Percentiles rank a stretch among this genome's conserved stretches.
These are phyloP conservation scores for Matsumurasca onukii DNA, from an alignment of 1,140 invertebrate genomes.

Conservation along the genomic window DNA sequence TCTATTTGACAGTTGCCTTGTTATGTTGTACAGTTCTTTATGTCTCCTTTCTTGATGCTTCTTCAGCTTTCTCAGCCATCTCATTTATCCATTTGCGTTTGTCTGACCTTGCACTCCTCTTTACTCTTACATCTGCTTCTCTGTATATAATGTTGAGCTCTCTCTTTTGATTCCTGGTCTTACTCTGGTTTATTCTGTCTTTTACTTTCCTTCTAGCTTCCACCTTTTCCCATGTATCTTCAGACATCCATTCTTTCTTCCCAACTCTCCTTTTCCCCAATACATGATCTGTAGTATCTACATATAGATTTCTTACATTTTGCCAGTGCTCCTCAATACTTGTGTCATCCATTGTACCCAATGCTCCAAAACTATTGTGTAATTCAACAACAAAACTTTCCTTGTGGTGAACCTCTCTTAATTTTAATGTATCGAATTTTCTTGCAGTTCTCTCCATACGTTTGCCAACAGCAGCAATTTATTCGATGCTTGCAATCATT, in stretches of 20 bases:
- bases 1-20: constrained; percentile 17
- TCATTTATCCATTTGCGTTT: constrained; percentile 24
- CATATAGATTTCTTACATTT: constrained; percentile 17
- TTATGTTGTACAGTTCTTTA: constrained; percentile 29
- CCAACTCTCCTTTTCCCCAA: constrained; percentile 14
- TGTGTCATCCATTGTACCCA: constrained; percentile 1
- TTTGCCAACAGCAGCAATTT: not conserved
- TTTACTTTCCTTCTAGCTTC: constrained; percentile 23
- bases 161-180: constrained; percentile 20
- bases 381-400: constrained; percentile 2
- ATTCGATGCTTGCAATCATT: constrained; percentile 3
- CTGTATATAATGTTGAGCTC: not conserved
- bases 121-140: constrained; percentile 20
- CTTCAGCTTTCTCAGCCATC: constrained; percentile 11
- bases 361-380: constrained; percentile 14
- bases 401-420: not conserved
- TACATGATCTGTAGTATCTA: constrained; percentile 12
- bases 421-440: constrained; percentile 5
- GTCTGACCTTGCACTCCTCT: constrained; percentile 18
- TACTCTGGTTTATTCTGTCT: not conserved
- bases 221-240: constrained; percentile 11
- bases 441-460: not conserved
- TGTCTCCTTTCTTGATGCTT: constrained; percentile 17
- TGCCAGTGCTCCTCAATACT: constrained; percentile 23
- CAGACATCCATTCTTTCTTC: constrained; percentile 24